Conservation (phyloP, 1,140 invertebrate species). For the Trichonephila clavata region DNA sequence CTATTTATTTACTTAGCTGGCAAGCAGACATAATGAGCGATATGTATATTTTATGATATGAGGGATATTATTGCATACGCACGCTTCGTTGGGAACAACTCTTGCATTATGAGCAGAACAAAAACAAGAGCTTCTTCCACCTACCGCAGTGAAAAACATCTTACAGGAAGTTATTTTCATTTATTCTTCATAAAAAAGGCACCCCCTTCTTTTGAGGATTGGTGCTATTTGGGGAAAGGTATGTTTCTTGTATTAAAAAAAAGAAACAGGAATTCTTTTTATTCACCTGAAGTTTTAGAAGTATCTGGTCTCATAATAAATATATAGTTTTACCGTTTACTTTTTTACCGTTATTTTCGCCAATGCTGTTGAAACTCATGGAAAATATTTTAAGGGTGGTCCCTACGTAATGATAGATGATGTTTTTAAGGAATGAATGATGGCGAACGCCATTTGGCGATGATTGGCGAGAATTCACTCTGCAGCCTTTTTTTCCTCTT, state of each 20-base stretch:
- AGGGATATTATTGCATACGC: background rate
- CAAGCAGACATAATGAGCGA: no score
- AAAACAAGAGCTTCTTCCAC: background rate
- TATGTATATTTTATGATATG: no score
- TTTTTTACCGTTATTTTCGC: background rate
- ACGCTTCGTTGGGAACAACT: background rate
- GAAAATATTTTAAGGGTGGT: slow-evolving; percentile 33
- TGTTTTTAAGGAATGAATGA: slow-evolving; percentile 23
- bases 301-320: slow-evolving; percentile 7
- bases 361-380: background rate
- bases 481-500: background rate
- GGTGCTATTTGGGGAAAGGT: background rate
- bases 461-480: background rate
- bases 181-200: background rate
- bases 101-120: background rate
- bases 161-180: slow-evolving; percentile 21
- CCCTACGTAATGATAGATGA: slow-evolving; percentile 15
- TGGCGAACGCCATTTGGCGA: slow-evolving; percentile 23
- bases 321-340: background rate
- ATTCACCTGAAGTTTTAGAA: background rate
- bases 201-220: background rate
- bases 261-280: background rate
- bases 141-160: background rate
- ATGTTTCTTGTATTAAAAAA: background rate
- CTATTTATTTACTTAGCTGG: no score